Conservation (phyloP, 2,888 invertebrate genomes). For the Pollenia angustigena region DNA sequence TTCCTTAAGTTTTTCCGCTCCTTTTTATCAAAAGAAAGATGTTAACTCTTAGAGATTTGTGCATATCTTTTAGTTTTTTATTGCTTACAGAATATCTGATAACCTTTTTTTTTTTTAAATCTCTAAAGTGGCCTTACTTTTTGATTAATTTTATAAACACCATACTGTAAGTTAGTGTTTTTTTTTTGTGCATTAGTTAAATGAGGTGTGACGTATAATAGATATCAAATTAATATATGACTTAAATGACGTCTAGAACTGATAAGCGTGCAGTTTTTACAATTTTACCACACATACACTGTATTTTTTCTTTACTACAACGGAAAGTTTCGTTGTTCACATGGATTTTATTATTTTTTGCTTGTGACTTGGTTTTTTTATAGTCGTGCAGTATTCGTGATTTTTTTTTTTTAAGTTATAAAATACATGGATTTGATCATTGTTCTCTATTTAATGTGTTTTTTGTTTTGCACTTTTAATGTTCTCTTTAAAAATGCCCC, state of each 20-base stretch:
- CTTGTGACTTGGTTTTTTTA: background rate
- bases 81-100: background rate
- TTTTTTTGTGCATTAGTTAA: constrained; percentile 19
- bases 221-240: constrained; percentile 29
- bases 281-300: background rate
- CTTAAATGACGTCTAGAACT: constrained; percentile 59
- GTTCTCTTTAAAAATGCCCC: background rate
- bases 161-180: too few species aligned
- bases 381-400: constrained; percentile 12
- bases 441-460: background rate
- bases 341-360: background rate
- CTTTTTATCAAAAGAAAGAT: background rate
- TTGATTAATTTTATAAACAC: background rate
- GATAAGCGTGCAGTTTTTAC: constrained; percentile 53
- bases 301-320: background rate
- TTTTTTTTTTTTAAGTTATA: constrained; percentile 1
- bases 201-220: constrained; percentile 43
- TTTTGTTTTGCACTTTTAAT: constrained; percentile 11
- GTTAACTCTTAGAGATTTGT: background rate
- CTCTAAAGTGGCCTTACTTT: background rate
- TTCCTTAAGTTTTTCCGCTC: background rate
- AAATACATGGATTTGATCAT: constrained; percentile 1
- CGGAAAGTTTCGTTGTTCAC: constrained; percentile 4
- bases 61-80: background rate
- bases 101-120: background rate